phyloP scores from a whole-genome alignment of 92 coral and sea anemone species.

The Bergia sp. region DNA sequence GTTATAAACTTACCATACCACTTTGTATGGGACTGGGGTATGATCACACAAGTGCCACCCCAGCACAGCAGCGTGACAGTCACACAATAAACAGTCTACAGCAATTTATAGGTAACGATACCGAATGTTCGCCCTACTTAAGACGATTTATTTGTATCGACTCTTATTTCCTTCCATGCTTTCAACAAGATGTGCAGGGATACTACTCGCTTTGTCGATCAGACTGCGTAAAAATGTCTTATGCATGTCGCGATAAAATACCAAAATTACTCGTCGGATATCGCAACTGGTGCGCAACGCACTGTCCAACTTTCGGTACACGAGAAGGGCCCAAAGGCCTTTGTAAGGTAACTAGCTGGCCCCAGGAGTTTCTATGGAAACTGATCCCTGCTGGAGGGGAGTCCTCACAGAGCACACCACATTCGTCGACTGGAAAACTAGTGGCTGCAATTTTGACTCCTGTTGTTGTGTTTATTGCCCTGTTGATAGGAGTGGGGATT shows the following conservation, averaged over 20 bases:
- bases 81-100: background rate
- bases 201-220: constrained; percentile 38
- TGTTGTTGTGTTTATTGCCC: background rate
- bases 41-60: constrained; percentile 26
- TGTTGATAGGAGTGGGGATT: constrained; percentile 1
- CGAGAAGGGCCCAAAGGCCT: constrained; percentile 31
- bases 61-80: constrained; percentile 13
- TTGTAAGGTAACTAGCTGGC: constrained; percentile 33
- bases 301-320: constrained; percentile 33
- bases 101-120: constrained; percentile 25
- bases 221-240: constrained; percentile 16
- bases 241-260: constrained; percentile 23
- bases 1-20: constrained; percentile 18
- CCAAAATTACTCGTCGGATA: background rate
- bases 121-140: background rate
- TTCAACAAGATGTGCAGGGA: constrained; percentile 18
- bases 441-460: constrained; percentile 8
- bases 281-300: constrained; percentile 12
- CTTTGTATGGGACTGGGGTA: constrained; percentile 27
- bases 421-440: background rate
- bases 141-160: constrained; percentile 12
- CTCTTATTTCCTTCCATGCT: constrained; percentile 1
- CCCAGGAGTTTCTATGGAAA: constrained; percentile 27
- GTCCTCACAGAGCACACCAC: constrained; percentile 7
- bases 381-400: background rate